Evolutionary conservation across 1,140 invertebrate genomes (phyloP).

Genomic region (Conus betulinus): DNA sequence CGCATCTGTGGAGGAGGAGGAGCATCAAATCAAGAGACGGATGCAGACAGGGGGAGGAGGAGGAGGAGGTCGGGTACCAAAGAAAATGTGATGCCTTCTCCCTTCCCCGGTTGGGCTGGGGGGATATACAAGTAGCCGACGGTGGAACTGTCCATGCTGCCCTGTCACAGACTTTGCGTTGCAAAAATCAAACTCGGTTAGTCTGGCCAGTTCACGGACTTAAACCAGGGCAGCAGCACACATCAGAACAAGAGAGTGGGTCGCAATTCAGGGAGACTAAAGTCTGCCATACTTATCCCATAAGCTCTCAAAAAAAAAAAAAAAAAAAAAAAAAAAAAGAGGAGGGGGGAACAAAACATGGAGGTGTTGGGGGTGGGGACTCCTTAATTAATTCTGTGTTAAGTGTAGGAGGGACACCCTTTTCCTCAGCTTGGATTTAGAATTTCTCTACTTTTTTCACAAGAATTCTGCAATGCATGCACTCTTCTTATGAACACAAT

Average conservation of each 20-base stretch:
- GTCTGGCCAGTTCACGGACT: no score
- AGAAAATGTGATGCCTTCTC: conserved; percentile 20
- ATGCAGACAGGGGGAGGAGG: neutral
- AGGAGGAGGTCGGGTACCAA: neutral
- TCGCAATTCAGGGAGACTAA: no score
- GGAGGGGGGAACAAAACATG: neutral
- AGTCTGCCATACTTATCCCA: conserved; percentile 27
- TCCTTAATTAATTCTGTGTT: no score
- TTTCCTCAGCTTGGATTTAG: neutral
- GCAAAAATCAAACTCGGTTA: no score
- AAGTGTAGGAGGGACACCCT: neutral
- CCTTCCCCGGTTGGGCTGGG: neutral
- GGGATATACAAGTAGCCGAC: no score
- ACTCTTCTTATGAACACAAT: neutral
- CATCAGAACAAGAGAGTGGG: no score
- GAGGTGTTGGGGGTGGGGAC: no score
- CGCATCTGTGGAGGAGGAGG: conserved; percentile 62
- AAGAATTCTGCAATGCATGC: neutral
- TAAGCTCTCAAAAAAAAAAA: neutral
- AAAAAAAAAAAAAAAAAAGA: neutral
- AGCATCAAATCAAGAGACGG: neutral
- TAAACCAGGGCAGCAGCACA: no score
- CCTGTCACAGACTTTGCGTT: no score
- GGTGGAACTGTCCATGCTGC: no score
- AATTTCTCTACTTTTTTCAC: neutral